Conservation (phyloP, 1,140 invertebrate genomes). For the Dendrolimus punctatus region DNA sequence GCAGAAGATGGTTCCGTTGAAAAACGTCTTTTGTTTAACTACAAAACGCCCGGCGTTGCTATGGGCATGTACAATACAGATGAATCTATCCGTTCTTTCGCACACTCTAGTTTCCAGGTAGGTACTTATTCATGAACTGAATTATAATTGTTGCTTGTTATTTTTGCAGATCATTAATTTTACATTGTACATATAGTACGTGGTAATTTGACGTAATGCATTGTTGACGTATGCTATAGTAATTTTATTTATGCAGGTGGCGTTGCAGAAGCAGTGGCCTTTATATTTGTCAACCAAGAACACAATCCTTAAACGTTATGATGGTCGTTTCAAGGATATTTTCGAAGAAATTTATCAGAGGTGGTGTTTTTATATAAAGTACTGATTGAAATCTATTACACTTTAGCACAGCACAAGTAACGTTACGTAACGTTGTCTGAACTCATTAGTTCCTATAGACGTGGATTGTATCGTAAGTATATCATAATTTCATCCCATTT, state of each 20-base stretch:
- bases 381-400: neutral
- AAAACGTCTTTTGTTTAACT: conserved; percentile 78
- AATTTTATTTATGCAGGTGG: conserved; percentile 68
- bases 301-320: conserved; percentile 92
- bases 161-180: neutral
- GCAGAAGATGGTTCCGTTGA: conserved; percentile 72
- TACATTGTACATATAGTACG: neutral
- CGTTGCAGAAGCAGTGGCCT: conserved; percentile 87
- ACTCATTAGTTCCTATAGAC: neutral
- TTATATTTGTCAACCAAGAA: conserved; percentile 93
- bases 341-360: conserved; percentile 91
- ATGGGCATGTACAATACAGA: conserved; percentile 94
- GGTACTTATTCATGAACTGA: conserved; percentile 3
- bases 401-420: neutral
- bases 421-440: neutral
- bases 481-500: neutral
- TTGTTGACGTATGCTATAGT: neutral
- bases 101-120: conserved; percentile 87
- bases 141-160: conserved; percentile 1
- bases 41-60: conserved; percentile 83
- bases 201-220: neutral
- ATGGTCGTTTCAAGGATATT: conserved; percentile 94
- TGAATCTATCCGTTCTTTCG: conserved; percentile 87
- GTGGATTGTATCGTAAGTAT: neutral
- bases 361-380: conserved; percentile 59